Conservation (phyloP, 2,797 vertebrate genomes). For the Macrochelys suwanniensis region DNA sequence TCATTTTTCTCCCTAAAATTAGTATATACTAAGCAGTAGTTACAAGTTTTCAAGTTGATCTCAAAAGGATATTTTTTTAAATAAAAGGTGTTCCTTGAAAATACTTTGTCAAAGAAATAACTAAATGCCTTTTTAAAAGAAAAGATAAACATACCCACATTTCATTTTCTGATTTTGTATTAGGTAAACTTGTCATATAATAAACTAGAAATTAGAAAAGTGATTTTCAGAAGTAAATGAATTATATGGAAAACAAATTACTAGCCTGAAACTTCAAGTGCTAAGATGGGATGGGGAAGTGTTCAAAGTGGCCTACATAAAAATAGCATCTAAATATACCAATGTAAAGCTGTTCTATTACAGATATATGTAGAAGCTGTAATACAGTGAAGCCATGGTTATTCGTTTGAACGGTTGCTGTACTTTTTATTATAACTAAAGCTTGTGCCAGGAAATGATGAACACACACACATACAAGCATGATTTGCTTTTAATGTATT, state of each 20-base stretch:
- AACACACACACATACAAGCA: not conserved
- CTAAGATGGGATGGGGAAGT: constrained; percentile 39
- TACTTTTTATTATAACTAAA: constrained; percentile 14
- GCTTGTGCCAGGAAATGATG: constrained; percentile 11
- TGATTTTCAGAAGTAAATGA: not conserved
- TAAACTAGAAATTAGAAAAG: not conserved
- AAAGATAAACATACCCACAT: not conserved
- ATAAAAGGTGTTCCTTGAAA: constrained; percentile 46
- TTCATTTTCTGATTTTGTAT: not conserved
- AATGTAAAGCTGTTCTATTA: constrained; percentile 46
- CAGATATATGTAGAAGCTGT: constrained; percentile 40
- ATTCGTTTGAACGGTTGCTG: constrained; percentile 7
- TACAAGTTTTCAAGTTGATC: constrained; percentile 51
- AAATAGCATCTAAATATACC: not conserved
- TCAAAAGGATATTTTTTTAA: not conserved
- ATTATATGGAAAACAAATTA: constrained; percentile 19
- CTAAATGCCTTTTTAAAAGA: constrained; percentile 10
- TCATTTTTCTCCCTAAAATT: constrained; percentile 22
- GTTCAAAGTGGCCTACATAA: constrained; percentile 34
- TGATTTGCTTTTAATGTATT: not conserved
- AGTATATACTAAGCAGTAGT: constrained; percentile 11
- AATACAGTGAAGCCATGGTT: constrained; percentile 24
- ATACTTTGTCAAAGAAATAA: not conserved
- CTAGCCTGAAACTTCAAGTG: constrained; percentile 5
- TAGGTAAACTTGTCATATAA: not conserved